Base-by-base conservation (phyloP, 1,140 invertebrate species). In the Calliopsis andreniformis region DNA sequence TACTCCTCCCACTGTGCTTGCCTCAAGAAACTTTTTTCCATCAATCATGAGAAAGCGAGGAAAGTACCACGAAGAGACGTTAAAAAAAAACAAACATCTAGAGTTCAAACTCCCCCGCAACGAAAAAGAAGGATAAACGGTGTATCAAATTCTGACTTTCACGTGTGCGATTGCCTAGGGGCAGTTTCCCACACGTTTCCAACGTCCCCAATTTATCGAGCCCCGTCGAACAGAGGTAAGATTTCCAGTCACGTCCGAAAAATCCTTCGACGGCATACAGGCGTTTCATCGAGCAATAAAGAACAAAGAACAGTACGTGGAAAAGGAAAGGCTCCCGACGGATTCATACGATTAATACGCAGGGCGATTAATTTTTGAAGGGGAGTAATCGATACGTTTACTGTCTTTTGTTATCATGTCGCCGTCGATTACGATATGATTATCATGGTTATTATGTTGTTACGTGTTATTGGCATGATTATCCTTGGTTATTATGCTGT, bases 391-490 rank as follows among this genome's bases (percentile, higher is more conserved):
- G 25, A 28, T 18, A 23, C 23, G 14, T 47, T 49, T 30, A 39
- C 51, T 61, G 23, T 42, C 45, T 71, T n/a, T 39, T 28, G 56
- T 42, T 42, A 30, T 23, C 12, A 59, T 66, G 58, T 47, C 69
- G 39, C 30, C 39, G 80, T 64, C 73, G 70, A 83, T 82, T 81
- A 78, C 62, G 47, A 63, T 47, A 72, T 58, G 76, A 59, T 63
- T 59, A 61, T 28, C 25, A 12, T 51, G 39, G 39, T 66, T 42
- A 25, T 66, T 78, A 55, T n/a, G 32, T 61, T 61, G 28, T 61
- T 67, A 25, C 18, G 45, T 14, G 0, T 49, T 42, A 67, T 51
- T 68, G 70, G 12, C n/a, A 42, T 58, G 42, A 64, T 47, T 58
- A 47, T 23, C 53, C 35, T 53, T 18, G 30, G 51, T 73, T 64